Base-by-base conservation (phyloP, 1,140 invertebrate species). In the Lanistes nyassanus region DNA sequence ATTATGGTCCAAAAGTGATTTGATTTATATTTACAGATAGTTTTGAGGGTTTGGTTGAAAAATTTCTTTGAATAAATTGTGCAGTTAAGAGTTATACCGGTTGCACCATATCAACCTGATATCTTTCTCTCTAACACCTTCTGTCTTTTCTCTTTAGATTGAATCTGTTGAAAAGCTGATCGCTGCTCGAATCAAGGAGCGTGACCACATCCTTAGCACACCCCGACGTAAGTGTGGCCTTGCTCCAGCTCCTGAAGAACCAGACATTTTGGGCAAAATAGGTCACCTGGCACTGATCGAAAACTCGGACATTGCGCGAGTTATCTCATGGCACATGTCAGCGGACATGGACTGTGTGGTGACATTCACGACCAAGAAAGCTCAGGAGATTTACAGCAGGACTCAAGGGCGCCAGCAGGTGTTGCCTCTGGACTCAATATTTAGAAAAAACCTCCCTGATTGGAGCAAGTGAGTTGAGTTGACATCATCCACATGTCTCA, bases 341-440 rank as follows among this genome's bases (percentile, higher is more conserved):
- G 85, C 86, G 60, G 88, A 90, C 77, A 90, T 90, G 87, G 88
- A 90, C 72, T 89, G 88, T 84, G 84, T 90, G 1, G 86, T 90
- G 23, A 90, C 89, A 36, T 76, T 79, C 13, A 86, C 84, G 21
- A 86, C 84, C 11, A 83, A 84, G 68, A 88, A 88, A 87, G 88
- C 88, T 21, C 85, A 87, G 76, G 87, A 89, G 65, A 84, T 89
- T 11, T 88, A 88, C 74, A 77, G 81, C 56, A 76, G 83, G 70
- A 87, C 88, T 5, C 75, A 81, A 53, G 88, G 88, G 3, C 84
- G 84, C 53, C 88, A 89, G 68, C 88, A 89, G 76, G 86, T 89
- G 0, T 74, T 89, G 7, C 86, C 88, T 7, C 76, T 89, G 11
- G 88, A 89, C 76, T 88, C 88, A 29, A 88, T 89, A 67, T 89